Evolutionary conservation across 2,797 vertebrate species (phyloP), one percentile per base, ranked within the genome.

Genomic region (Neomorphus geoffroyi): DNA sequence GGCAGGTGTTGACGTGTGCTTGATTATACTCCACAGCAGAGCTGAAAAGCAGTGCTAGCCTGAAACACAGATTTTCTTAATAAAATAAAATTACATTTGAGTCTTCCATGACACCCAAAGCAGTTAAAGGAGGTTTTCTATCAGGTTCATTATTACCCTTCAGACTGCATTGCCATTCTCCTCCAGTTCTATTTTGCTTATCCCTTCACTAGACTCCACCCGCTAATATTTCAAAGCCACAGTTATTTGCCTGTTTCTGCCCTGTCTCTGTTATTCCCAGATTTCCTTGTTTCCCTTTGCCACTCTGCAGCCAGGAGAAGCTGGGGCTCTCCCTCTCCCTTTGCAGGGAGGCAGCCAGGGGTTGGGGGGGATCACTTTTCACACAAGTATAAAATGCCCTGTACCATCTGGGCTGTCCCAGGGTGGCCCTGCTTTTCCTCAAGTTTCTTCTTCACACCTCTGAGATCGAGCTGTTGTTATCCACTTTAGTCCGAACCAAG

Each of bases 1-100:
- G 41, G 65, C 41, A 43, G 66, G 39, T 0, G 0, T 1, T 71
- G 69, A 11, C 7, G 1, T 50, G 35, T 33, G 43, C 4, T 7
- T 77, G 65, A 30, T 61, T 33, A 5, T 9, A 0, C 50, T 64
- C 46, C 61, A 24, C 33, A 21, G 57, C 74, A 74, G 71, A 72
- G 41, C 78, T 88, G 65, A 46, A 43, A 33, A 71, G 45, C 41
- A 39, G 12, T 43, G 45, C 39, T 71, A 39, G 32, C 50, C 56
- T 77, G 85, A 83, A 92, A 64, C 57, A 30, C 45, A 58, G 66
- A 71, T 77, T 65, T 91, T 43, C 82, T 53, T 48, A 9, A 27
- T 32, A 78, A 65, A 74, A 53, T 46, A 74, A 90, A 87, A 88
- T 80, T 32, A 28, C 57, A 18, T 51, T 67, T 1, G 1, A 35